Percentiles rank a stretch among this genome's conserved stretches.
These are phyloP conservation scores for Pheosia gnoma DNA, from an alignment of 2,888 invertebrate genomes.

Conservation along the genomic window DNA sequence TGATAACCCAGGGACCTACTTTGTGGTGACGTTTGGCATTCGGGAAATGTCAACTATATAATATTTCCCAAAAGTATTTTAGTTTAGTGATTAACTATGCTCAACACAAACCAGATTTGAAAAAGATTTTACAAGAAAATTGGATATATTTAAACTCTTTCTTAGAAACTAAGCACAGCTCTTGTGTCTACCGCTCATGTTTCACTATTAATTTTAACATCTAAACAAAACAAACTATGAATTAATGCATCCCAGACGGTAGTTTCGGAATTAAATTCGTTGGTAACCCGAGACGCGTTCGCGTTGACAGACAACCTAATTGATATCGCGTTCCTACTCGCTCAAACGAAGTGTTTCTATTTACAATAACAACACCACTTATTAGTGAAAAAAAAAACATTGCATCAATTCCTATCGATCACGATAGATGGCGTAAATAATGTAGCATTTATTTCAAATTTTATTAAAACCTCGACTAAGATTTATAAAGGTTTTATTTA, in stretches of 20 bases:
- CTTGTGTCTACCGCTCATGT: slow-evolving; percentile 21
- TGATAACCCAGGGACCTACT: neutral
- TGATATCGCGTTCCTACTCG: slow-evolving; percentile 71
- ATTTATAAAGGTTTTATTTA: no score
- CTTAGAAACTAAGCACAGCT: slow-evolving; percentile 17
- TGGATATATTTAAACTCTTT: slow-evolving; percentile 15
- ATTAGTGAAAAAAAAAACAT: slow-evolving; percentile 24
- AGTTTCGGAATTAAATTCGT: slow-evolving; percentile 53
- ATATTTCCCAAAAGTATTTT: neutral
- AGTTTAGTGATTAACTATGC: neutral
- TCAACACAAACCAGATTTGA: neutral
- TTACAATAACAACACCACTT: slow-evolving; percentile 44
- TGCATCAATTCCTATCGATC: slow-evolving; percentile 23
- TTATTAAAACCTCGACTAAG: no score
- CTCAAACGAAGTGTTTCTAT: slow-evolving; percentile 66
- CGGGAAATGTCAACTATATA: neutral
- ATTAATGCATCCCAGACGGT: slow-evolving; percentile 52
- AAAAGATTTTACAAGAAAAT: neutral
- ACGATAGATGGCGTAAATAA: slow-evolving; percentile 7
- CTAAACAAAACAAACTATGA: slow-evolving; percentile 48
- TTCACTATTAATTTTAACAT: slow-evolving; percentile 45
- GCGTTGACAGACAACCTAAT: slow-evolving; percentile 72
- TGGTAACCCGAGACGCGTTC: slow-evolving; percentile 57
- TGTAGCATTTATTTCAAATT: neutral
- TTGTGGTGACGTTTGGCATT: neutral